Base-by-base conservation (phyloP, 2,113 vertebrate genomes). In the Aix galericulata region DNA sequence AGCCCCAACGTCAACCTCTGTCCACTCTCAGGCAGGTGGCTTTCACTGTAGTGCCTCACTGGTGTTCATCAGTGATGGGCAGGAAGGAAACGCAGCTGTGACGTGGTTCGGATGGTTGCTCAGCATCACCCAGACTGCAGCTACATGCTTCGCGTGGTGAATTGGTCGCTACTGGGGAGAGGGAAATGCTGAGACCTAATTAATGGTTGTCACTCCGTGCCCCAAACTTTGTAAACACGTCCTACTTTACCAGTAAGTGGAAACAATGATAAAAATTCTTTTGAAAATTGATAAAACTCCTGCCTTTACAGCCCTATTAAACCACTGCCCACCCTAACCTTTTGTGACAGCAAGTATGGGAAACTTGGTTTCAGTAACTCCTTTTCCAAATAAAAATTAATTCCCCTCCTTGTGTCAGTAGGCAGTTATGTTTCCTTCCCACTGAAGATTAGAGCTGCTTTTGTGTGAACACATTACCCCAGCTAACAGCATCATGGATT, bases 351-450 rank as follows among this genome's bases (percentile, higher is more conserved):
- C 55, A 56, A 59, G 8, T 21, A 66, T 32, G 58, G 52, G 34
- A 82, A 86, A 46, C 23, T 27, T 64, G 25, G 27, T 53, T 87
- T 78, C 78, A 73, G 58, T 18, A 73, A 5, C 23, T 79, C n/a
- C 36, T 87, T 84, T 82, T 63, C 58, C 74, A 87, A 85, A 67
- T 50, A n/a, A 89, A 63, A 91, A 89, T 76, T 31, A 44, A 53
- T 79, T 58, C 26, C 48, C 25, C 76, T 52, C 55, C 34, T 87
- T 46, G 21, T 69, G 29, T 52, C n/a, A 38, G 55, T 40, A 90
- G 64, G 42, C 0, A 2, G 42, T 21, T 71, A 6, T 4, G 1
- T 40, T 88, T 83, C 32, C 40, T 46, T 84, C 32, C 8, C 42
- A 38, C 18, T 17, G 84, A 59, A 31, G 52, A 55, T 29, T 2